Conservation (phyloP, 1,140 invertebrate species). For the Pseudomyrmex gracilis region DNA sequence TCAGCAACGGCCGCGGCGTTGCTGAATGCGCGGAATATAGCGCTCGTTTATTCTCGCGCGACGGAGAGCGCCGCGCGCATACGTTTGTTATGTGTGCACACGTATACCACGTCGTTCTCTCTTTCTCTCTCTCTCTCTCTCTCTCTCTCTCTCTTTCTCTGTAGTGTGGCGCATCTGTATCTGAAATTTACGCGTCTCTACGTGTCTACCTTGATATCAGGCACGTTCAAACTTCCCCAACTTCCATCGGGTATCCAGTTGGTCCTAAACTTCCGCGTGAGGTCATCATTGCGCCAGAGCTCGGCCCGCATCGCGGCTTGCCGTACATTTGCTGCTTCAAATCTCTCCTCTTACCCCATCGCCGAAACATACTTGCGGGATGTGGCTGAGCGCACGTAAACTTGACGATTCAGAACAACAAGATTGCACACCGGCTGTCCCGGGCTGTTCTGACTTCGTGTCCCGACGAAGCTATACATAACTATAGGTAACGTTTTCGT, state of each 20-base stretch:
- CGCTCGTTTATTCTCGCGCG: constrained; percentile 27
- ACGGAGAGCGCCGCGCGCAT: neutral
- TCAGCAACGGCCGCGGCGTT: constrained; percentile 11
- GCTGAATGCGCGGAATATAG: constrained; percentile 37
- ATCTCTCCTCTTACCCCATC: constrained; percentile 26
- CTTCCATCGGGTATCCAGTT: constrained; percentile 43
- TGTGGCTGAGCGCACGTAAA: constrained; percentile 54
- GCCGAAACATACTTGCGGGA: constrained; percentile 54
- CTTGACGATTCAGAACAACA: constrained; percentile 53
- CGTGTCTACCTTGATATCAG: constrained; percentile 60
- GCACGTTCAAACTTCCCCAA: constrained; percentile 66
- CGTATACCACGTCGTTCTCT: neutral
- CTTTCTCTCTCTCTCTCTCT: constrained; percentile 19
- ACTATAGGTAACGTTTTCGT: neutral
- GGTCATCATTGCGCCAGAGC: neutral
- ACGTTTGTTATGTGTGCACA: constrained; percentile 14
- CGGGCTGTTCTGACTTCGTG: neutral
- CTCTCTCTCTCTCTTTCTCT: constrained; percentile 13
- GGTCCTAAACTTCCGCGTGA: constrained; percentile 57
- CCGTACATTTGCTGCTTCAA: no score
- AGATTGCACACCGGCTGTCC: constrained; percentile 29
- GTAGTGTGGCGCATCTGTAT: constrained; percentile 19
- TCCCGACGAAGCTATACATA: neutral
- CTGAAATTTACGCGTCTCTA: constrained; percentile 62
- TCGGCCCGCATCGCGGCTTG: constrained; percentile 39